phyloP scores from a whole-genome alignment of 1,140 invertebrate species.

The Caenorhabditis elegans region DNA sequence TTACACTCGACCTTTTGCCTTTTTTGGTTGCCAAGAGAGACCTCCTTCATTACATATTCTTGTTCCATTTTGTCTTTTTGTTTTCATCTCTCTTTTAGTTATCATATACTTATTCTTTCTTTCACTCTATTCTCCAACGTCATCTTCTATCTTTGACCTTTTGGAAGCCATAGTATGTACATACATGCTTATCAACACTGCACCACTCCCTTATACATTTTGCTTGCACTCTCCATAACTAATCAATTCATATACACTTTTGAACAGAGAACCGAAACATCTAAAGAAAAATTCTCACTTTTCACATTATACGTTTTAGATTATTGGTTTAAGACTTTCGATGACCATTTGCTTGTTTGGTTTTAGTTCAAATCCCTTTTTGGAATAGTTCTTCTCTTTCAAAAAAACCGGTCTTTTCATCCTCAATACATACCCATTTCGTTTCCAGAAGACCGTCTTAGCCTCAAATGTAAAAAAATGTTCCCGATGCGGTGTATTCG shows the following conservation, averaged over 20 bases:
- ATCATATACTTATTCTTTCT: neutral
- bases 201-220: neutral
- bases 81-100: neutral
- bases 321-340: no score
- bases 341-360: neutral
- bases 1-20: neutral
- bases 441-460: constrained; percentile 3
- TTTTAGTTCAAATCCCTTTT: neutral
- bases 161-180: constrained; percentile 7
- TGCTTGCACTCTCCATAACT: neutral
- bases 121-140: neutral
- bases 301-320: no score
- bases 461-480: constrained; percentile 13
- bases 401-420: neutral
- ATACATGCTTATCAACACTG: constrained; percentile 4
- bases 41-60: neutral
- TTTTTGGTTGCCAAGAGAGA: neutral
- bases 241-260: no score
- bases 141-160: constrained; percentile 9
- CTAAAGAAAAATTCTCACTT: no score
- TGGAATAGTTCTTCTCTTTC: neutral
- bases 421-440: neutral
- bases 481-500: neutral
- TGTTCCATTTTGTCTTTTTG: neutral
- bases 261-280: no score